These are phyloP conservation scores for Volucella inanis DNA, from an alignment of 2,888 invertebrate species.

Conservation along the genomic window DNA sequence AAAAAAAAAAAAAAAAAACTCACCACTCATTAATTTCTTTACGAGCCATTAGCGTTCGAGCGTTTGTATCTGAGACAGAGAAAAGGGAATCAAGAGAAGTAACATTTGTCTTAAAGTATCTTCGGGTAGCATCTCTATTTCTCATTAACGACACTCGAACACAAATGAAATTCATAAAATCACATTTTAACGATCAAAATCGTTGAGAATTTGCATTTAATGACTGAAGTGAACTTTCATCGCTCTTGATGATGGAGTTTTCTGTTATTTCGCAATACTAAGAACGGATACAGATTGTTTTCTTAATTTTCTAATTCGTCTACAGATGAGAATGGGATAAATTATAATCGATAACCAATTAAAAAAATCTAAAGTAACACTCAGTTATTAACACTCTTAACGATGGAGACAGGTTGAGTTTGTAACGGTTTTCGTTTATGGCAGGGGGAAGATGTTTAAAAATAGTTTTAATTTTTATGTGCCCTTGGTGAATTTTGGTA, in stretches of 20 bases:
- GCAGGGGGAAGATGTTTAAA: no score
- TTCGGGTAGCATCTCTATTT: not conserved
- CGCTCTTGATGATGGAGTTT: not conserved
- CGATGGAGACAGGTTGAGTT: no score
- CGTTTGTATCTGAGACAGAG: no score
- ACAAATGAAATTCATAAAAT: conserved; percentile 19
- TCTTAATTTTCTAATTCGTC: no score
- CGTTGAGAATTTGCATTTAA: conserved; percentile 24
- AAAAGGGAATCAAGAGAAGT: not conserved
- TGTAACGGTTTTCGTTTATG: no score
- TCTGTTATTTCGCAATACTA: not conserved
- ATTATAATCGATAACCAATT: no score
- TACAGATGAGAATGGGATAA: no score
- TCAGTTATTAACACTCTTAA: no score
- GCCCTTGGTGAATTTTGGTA: no score
- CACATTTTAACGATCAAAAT: conserved; percentile 24
- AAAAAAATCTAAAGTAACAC: no score
- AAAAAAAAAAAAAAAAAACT: not conserved
- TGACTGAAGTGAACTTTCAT: conserved; percentile 10
- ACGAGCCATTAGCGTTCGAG: conserved; percentile 27
- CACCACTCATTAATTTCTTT: conserved; percentile 28
- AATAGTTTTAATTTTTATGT: no score
- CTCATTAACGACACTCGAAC: conserved; percentile 2
- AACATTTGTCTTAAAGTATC: not conserved
- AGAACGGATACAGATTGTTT: no score